A percentile compares a stretch with the other conserved stretches of the same genome.
Conservation (phyloP, 1,140 invertebrate species). For the Berghia stephanieae region DNA sequence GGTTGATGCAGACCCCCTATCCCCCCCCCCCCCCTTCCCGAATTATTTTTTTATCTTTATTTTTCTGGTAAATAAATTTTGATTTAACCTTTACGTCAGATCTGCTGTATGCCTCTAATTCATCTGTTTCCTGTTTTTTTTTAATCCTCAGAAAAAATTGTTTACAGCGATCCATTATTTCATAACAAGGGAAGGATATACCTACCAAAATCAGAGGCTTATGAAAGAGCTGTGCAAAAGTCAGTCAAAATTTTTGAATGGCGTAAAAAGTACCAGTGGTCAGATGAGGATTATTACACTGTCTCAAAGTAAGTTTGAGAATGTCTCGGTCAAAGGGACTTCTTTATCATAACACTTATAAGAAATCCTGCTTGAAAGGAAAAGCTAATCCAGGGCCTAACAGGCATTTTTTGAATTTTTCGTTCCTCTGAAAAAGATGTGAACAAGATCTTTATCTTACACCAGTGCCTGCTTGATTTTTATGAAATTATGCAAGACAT, state of each 20-base stretch:
- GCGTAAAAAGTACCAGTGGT: constrained; percentile 37
- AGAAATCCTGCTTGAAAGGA: background rate
- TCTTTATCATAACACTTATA: no score
- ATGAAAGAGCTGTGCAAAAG: constrained; percentile 40
- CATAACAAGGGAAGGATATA: constrained; percentile 28
- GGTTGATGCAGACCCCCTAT: no score
- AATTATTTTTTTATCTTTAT: no score
- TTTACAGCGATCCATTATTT: constrained; percentile 40
- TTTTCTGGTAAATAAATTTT: no score
- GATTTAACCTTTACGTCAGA: no score
- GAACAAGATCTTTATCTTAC: background rate
- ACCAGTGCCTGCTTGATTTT: no score
- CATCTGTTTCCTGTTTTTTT: no score
- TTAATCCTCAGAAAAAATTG: constrained; percentile 35
- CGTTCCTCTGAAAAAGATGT: background rate
- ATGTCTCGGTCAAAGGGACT: no score
- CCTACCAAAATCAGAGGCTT: constrained; percentile 34
- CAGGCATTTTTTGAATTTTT: background rate
- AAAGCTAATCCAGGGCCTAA: background rate
- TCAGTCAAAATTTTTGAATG: constrained; percentile 42
- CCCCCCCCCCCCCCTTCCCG: no score
- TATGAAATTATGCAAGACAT: background rate
- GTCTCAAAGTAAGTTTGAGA: constrained; percentile 35
- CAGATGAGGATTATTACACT: constrained; percentile 38
- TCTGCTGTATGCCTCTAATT: no score